Evolutionary conservation across 1,140 invertebrate genomes (phyloP).

Genomic region (Pentalonia nigronervosa): DNA sequence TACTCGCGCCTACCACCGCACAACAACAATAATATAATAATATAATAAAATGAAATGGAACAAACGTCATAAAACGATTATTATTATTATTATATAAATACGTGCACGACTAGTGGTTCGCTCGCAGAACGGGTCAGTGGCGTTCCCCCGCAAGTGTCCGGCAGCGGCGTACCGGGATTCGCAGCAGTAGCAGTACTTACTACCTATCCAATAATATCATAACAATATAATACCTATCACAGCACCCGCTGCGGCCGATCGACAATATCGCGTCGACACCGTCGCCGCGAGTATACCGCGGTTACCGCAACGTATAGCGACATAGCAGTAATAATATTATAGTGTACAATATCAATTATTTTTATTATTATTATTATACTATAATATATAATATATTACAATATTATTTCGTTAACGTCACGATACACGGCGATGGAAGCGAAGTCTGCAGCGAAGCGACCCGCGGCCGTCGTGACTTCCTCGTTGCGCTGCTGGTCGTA

Average conservation of each 20-base stretch:
- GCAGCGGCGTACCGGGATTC: neutral
- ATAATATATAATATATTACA: neutral
- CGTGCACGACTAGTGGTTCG: neutral
- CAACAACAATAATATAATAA: neutral
- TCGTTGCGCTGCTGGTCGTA: conserved; percentile 21
- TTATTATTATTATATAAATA: neutral
- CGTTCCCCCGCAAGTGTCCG: neutral
- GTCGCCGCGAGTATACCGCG: neutral
- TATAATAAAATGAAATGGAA: neutral
- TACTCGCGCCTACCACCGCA: neutral
- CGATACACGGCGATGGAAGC: neutral
- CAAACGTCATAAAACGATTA: too few species aligned
- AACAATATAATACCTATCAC: neutral
- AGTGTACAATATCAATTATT: neutral
- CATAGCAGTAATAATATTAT: neutral
- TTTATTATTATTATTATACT: neutral
- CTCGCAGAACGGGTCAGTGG: neutral
- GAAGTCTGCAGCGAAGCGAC: neutral
- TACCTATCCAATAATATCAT: neutral
- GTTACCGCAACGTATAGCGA: neutral
- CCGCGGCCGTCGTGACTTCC: neutral
- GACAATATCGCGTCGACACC: neutral
- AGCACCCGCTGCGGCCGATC: neutral
- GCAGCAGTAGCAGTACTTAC: neutral
- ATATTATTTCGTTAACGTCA: neutral